Base-by-base conservation (phyloP, 64 coral and sea anemone species). In the Montipora foliosa region DNA sequence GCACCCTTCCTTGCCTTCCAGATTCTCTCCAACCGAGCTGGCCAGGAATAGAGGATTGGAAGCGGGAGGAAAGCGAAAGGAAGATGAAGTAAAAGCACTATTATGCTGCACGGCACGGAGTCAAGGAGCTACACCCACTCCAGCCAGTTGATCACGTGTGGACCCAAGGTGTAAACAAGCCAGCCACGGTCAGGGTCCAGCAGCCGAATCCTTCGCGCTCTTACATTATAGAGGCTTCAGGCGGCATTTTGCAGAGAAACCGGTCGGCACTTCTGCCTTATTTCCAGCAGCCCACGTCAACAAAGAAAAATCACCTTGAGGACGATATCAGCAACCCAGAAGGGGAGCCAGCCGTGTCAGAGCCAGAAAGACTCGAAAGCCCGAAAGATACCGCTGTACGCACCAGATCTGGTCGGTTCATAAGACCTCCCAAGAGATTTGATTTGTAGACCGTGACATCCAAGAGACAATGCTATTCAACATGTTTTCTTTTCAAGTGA, bases 81-180 rank as follows among this genome's bases (percentile, higher is more conserved):
- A 94, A 89, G 52, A 46, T 74, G 3, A 88, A 94, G 78, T 85
- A 76, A 49, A 94, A 88, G 29, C 25, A 58, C 9, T 29, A 94
- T 53, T 70, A 74, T 14, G 79, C 89, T 49, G 8, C 47, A 5
- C 47, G 85, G 8, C 84, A 88, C 75, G 5, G 67, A 69, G 84
- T 78, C 16, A 79, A 52, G 10, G 49, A 94, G 46, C 62, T 80
- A 51, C 55, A 17, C 53, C 24, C 75, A 2, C 61, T 94, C 24
- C n/a, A 20, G 10, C 19, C 45, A 4, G 92, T 77, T n/a, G 50
- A 80, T 21, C 44, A 9, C 13, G 86, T 89, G 78, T 88, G 76
- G 83, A 14, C 81, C 15, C 24, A 62, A 73, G 62, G 44, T 19
- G 29, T 44, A 80, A 81, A 58, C 44, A 46, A 79, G 44, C 57